Conservation (phyloP, 2,113 vertebrate species). For the Ochotona curzoniae region DNA sequence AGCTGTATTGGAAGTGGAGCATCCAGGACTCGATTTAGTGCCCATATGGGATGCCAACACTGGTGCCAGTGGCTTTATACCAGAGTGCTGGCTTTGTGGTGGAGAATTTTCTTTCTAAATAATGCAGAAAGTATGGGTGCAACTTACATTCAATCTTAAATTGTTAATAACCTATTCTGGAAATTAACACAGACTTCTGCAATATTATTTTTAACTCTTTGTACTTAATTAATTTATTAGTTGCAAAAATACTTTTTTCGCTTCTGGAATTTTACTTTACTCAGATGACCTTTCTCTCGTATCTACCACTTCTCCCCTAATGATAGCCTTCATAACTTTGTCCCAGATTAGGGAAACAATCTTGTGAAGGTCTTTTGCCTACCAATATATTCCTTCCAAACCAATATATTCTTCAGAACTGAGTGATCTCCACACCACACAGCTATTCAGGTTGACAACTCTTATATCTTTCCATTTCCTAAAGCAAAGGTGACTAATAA, state of each 20-base stretch:
- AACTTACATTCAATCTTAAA: not conserved
- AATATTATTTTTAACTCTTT: not conserved
- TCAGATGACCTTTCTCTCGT: not conserved
- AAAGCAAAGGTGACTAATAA: not conserved
- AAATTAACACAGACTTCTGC: not conserved
- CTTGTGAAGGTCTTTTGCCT: not conserved
- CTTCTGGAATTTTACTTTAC: conserved; percentile 14
- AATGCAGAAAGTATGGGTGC: not conserved
- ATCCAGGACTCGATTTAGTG: too few species aligned
- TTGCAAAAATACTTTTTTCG: not conserved
- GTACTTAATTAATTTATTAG: not conserved
- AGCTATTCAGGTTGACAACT: not conserved
- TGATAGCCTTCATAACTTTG: not conserved
- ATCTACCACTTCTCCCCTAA: not conserved
- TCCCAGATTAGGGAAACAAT: not conserved
- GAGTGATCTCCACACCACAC: not conserved
- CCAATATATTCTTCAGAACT: not conserved
- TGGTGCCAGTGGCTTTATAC: too few species aligned
- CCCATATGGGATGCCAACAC: too few species aligned
- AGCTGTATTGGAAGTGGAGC: too few species aligned
- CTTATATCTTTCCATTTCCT: not conserved
- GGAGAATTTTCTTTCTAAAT: not conserved
- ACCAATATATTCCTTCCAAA: not conserved
- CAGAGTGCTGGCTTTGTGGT: too few species aligned
- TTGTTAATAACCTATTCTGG: conserved; percentile 6